Evolutionary conservation across 2,888 invertebrate species (phyloP).

Genomic region (Corbicula japonica): DNA sequence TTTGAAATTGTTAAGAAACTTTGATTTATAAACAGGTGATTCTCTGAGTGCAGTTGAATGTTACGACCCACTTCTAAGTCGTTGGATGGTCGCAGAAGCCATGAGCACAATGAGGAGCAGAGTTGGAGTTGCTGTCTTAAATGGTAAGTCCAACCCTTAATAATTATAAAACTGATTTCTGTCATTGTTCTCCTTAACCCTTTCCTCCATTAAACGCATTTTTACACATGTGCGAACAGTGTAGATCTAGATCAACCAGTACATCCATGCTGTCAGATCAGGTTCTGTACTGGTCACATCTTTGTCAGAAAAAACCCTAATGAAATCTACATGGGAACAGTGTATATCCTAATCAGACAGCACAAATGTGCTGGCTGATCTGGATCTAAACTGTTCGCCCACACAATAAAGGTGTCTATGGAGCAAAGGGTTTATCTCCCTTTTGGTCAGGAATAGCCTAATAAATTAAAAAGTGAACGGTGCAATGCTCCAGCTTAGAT

Average conservation of each 20-base stretch:
- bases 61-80: slow-evolving; percentile 91
- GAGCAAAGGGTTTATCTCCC: too few relatives aligned
- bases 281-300: too few relatives aligned
- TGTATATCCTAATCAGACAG: too few relatives aligned
- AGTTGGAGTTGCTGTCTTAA: slow-evolving; percentile 94
- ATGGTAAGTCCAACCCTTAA: slow-evolving; percentile 88
- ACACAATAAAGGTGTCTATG: too few relatives aligned
- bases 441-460: too few relatives aligned
- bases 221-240: neutral
- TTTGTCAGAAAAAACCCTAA: too few relatives aligned
- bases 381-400: too few relatives aligned
- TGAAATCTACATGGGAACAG: too few relatives aligned
- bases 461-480: too few relatives aligned
- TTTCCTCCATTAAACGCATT: neutral
- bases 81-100: slow-evolving; percentile 92
- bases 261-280: neutral
- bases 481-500: too few relatives aligned
- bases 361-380: too few relatives aligned
- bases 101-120: slow-evolving; percentile 94
- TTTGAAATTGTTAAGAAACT: too few relatives aligned
- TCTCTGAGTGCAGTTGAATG: slow-evolving; percentile 94
- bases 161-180: neutral
- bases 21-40: slow-evolving; percentile 88
- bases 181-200: slow-evolving; percentile 1
- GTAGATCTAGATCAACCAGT: neutral